Percentiles rank a stretch among this genome's conserved stretches.
Evolutionary conservation across 2,888 invertebrate species (phyloP).

Genomic region (Callimorpha dominula): DNA sequence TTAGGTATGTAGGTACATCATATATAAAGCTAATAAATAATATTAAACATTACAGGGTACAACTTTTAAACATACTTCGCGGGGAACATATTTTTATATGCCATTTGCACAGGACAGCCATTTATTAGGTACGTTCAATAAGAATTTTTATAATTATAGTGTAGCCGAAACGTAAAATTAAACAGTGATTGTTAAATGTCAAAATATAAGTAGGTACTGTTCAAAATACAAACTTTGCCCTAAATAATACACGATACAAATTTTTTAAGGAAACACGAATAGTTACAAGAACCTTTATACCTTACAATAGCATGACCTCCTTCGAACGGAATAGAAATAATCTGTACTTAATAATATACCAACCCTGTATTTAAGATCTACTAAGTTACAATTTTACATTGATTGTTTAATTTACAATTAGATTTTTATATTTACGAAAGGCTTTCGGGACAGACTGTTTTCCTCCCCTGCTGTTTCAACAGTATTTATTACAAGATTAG

Average conservation of each 20-base stretch:
- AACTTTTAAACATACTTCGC: not conserved
- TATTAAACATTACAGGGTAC: not conserved
- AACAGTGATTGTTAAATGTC: too few species aligned
- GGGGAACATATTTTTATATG: not conserved
- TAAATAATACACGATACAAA: not conserved
- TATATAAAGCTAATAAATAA: not conserved
- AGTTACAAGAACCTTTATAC: not conserved
- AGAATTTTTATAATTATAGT: not conserved
- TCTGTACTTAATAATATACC: too few species aligned
- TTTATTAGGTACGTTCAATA: not conserved
- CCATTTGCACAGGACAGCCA: not conserved
- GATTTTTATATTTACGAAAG: not conserved
- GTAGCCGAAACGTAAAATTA: too few species aligned
- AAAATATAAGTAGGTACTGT: not conserved
- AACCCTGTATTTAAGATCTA: not conserved
- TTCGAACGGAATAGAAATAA: too few species aligned
- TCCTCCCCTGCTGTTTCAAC: not conserved
- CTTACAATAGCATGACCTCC: too few species aligned
- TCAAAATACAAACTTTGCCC: not conserved
- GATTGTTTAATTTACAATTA: not conserved
- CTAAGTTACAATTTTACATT: not conserved
- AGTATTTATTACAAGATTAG: conserved; percentile 45
- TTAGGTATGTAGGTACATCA: not conserved
- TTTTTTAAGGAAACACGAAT: not conserved
- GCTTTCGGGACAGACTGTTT: not conserved